Evolutionary conservation across 2,113 vertebrate genomes (phyloP).

Genomic region (Ciconia maguari): DNA sequence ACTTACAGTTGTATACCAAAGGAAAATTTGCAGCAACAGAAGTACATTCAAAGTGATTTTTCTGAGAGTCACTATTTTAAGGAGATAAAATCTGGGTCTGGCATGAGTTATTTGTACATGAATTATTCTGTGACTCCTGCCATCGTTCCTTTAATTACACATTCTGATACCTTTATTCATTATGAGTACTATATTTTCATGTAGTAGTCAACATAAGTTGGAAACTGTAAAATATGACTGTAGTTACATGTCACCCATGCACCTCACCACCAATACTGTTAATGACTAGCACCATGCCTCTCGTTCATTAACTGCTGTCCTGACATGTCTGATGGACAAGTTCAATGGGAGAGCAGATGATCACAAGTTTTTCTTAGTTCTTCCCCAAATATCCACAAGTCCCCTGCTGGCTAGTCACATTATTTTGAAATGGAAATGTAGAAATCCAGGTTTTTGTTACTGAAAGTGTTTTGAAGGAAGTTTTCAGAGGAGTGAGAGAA

Average conservation of each 20-base stretch:
- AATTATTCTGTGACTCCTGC: not conserved
- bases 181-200: not conserved
- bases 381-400: not conserved
- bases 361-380: not conserved
- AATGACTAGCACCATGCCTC: no score
- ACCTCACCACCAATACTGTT: not conserved
- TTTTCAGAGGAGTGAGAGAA: not conserved
- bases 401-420: not conserved
- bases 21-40: not conserved
- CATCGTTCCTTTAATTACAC: not conserved
- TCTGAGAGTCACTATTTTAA: not conserved
- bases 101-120: not conserved
- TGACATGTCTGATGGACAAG: not conserved
- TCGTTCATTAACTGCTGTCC: not conserved
- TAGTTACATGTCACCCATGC: fast-evolving
- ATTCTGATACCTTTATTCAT: not conserved
- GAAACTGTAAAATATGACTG: not conserved
- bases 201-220: not conserved
- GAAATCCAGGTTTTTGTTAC: not conserved
- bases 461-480: not conserved
- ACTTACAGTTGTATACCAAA: not conserved
- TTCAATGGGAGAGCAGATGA: not conserved
- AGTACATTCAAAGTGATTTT: not conserved
- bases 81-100: not conserved
- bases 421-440: not conserved